Evolutionary conservation across 2,113 vertebrate species (phyloP), one percentile per base, ranked within the genome.

Genomic region (Corythaixoides concolor): DNA sequence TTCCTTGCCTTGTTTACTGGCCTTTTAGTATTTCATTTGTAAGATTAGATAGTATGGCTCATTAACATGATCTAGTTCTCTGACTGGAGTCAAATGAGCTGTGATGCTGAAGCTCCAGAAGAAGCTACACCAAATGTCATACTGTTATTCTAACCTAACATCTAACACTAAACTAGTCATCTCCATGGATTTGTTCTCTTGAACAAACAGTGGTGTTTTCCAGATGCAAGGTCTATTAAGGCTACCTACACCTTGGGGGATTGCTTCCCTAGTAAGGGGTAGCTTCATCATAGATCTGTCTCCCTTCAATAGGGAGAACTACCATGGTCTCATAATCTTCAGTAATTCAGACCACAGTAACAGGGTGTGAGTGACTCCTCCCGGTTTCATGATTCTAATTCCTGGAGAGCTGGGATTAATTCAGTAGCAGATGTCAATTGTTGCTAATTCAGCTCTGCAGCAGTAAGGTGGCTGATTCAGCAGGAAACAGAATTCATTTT

Each of bases 401-500:
- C 90, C 86, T 94, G 90, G 89, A 97, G 59, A 95, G 56, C 68
- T 93, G 80, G 76, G 76, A 88, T 89, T 94, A 91, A 95, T 85
- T 86, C 88, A 67, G 33, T 79, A 96, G 69, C 59, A 78, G 39
- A 92, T 92, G 68, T 77, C 43, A 50, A 67, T 39, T 66, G 68
- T 75, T 92, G 69, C 84, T 92, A 94, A 94, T 93, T 84, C 88
- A 91, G 53, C 69, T 96, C 80, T 91, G 56, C 62, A 91, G 50
- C 1, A 2, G 27, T 75, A 68, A 89, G 30, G 43, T 83, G 73
- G 93, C 89, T 92, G 93, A 94, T 95, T 95, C 91, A 92, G 89
- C 82, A 94, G 56, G 55, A 70, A 85, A 33, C 20, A 67, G 72
- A 89, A 93, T 89, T 77, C 2, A 81, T 94, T 91, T 93, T 94